Base-by-base conservation (phyloP, 2,113 vertebrate species). In the Hirundichthys speculiger region DNA sequence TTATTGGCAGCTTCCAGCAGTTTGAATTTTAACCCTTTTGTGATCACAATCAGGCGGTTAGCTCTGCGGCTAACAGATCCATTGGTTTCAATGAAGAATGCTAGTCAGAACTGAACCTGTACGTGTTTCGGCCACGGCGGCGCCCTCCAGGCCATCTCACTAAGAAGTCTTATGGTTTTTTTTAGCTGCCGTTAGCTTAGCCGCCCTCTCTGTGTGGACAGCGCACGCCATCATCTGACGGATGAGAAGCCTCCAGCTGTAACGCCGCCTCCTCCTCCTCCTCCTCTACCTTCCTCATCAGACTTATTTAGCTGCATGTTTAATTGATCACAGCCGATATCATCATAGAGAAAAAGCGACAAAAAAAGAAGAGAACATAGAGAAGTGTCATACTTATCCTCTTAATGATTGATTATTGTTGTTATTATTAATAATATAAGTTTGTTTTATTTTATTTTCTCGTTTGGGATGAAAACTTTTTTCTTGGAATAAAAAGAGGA, bases 401-500 rank as follows among this genome's bases (percentile, higher is more conserved):
- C 89, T 90, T 90, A 89, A 91, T 91, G 90, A 90, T 90, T 89
- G 84, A 92, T 93, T 90, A 82, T 86, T 90, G 77, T 85, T 80
- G 68, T 84, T 86, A 83, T 88, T 88, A 89, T 84, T 89, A 89
- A 86, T 89, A 91, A 92, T 92, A 92, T 93, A 91, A 90, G 90
- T 92, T 93, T 93, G 90, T 92, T 92, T 91, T 92, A 89, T 92
- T 92, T 93, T 91, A 87, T 93, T 93, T 91, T 89, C 76, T 86
- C 82, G 83, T 91, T 93, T 92, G 90, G 88, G 89, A 91, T 91
- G 90, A 90, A 92, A 89, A 58, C 77, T 64, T 56, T 79, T 93
- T 93, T 90, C 90, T 93, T 93, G 90, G 90, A 91, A 93, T 92
- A 92, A 93, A 93, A 92, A 91, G 90, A 91, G 90, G 84, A 91